These are phyloP conservation scores for Chelonus insularis DNA, from an alignment of 1,140 invertebrate species.

Conservation along the genomic window DNA sequence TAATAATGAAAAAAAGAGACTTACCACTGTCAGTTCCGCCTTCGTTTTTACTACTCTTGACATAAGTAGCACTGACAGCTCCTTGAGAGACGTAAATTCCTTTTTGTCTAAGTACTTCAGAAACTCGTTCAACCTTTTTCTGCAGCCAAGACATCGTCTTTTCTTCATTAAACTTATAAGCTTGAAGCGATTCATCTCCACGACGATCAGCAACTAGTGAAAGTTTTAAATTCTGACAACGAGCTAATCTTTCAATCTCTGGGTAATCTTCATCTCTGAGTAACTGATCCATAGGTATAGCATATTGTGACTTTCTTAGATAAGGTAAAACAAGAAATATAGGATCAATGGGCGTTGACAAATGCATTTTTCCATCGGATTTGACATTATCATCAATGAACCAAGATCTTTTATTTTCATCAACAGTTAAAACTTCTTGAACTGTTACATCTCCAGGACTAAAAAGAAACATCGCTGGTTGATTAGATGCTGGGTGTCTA, in stretches of 20 bases:
- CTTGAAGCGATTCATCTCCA: constrained; percentile 69
- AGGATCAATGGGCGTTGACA: constrained; percentile 73
- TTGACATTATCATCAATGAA: constrained; percentile 72
- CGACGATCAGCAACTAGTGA: constrained; percentile 68
- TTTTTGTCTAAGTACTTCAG: constrained; percentile 67
- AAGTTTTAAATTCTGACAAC: constrained; percentile 62
- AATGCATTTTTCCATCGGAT: constrained; percentile 73
- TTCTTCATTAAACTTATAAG: constrained; percentile 78
- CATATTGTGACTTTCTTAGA: constrained; percentile 61
- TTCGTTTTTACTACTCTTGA: constrained; percentile 64
- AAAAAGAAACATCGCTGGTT: constrained; percentile 67
- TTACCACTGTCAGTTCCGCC: constrained; percentile 54
- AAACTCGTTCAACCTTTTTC: constrained; percentile 68
- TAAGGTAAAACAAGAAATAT: constrained; percentile 67
- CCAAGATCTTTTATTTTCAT: constrained; percentile 71
- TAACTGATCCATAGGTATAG: constrained; percentile 72
- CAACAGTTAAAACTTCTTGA: constrained; percentile 70
- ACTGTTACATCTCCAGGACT: constrained; percentile 62
- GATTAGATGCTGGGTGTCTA: constrained; percentile 67
- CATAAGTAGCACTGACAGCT: constrained; percentile 72
- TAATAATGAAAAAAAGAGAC: constrained; percentile 20
- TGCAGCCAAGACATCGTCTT: constrained; percentile 75
- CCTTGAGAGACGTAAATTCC: constrained; percentile 71
- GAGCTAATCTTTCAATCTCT: constrained; percentile 60
- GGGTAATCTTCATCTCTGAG: constrained; percentile 66